Conservation (phyloP, 2,797 vertebrate species). For the Prionace glauca region DNA sequence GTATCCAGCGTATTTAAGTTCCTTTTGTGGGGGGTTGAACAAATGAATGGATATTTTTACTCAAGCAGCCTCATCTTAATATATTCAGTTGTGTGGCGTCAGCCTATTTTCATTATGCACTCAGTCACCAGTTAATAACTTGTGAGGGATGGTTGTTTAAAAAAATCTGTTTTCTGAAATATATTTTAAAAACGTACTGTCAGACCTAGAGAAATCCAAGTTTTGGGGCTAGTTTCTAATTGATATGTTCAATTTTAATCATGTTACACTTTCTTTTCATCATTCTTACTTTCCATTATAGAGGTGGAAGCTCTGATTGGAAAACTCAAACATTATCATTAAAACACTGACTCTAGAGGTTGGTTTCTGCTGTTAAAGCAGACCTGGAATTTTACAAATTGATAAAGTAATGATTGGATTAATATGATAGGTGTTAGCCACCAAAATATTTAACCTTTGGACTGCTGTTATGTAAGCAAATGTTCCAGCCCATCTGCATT, state of each 20-base stretch:
- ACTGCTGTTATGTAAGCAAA: neutral
- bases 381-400: neutral
- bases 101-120: neutral
- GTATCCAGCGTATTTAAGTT: neutral
- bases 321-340: neutral
- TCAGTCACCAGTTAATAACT: neutral
- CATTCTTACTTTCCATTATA: neutral
- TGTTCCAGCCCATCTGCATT: neutral
- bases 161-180: neutral
- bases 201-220: neutral
- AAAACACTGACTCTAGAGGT: neutral
- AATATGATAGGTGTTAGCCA: neutral
- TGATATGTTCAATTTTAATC: neutral
- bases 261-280: neutral
- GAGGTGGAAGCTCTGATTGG: neutral
- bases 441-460: neutral
- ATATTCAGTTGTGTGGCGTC: neutral
- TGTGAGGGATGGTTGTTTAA: neutral
- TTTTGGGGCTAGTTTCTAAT: neutral
- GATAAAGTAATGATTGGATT: neutral
- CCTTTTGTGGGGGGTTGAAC: neutral
- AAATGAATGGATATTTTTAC: neutral
- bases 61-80: neutral
- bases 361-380: neutral
- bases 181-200: neutral